Base-by-base conservation (phyloP, 1,140 invertebrate genomes). In the Proctacanthus coquilletti region DNA sequence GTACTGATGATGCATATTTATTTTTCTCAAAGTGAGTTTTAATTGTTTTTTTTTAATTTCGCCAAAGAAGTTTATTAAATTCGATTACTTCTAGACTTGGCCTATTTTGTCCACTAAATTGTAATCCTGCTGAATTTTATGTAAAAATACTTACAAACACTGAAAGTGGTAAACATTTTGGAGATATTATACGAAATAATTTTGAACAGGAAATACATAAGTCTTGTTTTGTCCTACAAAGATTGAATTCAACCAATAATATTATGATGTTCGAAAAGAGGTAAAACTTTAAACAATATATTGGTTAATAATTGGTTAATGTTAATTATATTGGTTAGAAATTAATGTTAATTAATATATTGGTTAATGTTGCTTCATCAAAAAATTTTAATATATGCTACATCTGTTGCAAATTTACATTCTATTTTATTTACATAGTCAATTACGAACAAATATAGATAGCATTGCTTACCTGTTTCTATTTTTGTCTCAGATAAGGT, bases 81-180 rank as follows among this genome's bases (percentile, higher is more conserved):
- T 15, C 5, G 4, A 2, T 18, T 20, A 0, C 4, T 34, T 59
- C 18, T 45, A 77, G 74, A 31, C 48, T 77, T 33, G 69, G 70
- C 14, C 62, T 69, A 21, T 46, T 56, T 8, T 73, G 74, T 46
- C 74, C 74, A 0, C 34, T 56, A 13, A 68, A 65, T 18, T 82
- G 68, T 52, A 82, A 81, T 61, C 69, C 69, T 3, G 76, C 76
- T 1, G 79, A 82, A 51, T 76, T 72, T 49, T 73, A 73, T 45
- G 66, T 81, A 8, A 47, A 74, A 69, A 50, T 53, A 65, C 39
- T 74, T 13, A 62, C 69, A 1, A 61, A 61, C 34, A 47, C 46
- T 33, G 42, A 50, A 1, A 59, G 62, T 6, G 64, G 59, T 23
- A 52, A 43, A 60, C 49, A 44, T 45, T 52, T 39, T 70, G 68